Base-by-base conservation (phyloP, 2,797 vertebrate genomes). In the Picus viridis region DNA sequence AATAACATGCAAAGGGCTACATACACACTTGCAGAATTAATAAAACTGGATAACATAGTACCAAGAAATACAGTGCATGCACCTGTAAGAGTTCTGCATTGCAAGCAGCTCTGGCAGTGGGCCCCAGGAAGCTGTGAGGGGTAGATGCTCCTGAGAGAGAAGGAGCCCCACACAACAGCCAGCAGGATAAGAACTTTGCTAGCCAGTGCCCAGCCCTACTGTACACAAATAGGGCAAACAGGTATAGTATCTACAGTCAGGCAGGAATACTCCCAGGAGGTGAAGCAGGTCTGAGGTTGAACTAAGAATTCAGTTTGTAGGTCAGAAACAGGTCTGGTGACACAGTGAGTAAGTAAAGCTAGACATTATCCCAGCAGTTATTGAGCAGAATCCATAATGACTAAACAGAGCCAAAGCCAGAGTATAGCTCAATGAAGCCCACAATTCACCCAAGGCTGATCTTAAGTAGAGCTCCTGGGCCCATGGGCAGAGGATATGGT, bases 301-400 rank as follows among this genome's bases (percentile, higher is more conserved):
- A 16, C 2, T 23, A 68, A 57, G 7, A 62, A 45, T 2, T 23
- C 16, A 57, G 12, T 4, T 9, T 15, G 0, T 3, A 77, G 14
- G 4, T 59, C 7, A 36, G 2, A 51, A 79, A 3, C 7, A 43
- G 3, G 2, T 36, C 11, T 29, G 1, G 2, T 7, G 0, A 65
- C 1, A 4, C 6, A n/a, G 2, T 0, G 0, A 1, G 3, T 4
- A 73, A 64, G 0, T 1, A n/a, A 30, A 47, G 6, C 5, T 2
- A 34, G 2, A 23, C 1, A 18, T 1, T 58, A 16, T 1, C 1
- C 3, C 26, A 36, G 2, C 0, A 2, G 23, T 19, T 2, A 10
- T 5, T 10, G 1, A 68, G 4, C 1, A 23, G 2, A 1, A 0
- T 1, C 4, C 3, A 20, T 0, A 0, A 0, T 3, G 0, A 8